Conservation (phyloP, 2,797 vertebrate species). For the Phoebastria nigripes region DNA sequence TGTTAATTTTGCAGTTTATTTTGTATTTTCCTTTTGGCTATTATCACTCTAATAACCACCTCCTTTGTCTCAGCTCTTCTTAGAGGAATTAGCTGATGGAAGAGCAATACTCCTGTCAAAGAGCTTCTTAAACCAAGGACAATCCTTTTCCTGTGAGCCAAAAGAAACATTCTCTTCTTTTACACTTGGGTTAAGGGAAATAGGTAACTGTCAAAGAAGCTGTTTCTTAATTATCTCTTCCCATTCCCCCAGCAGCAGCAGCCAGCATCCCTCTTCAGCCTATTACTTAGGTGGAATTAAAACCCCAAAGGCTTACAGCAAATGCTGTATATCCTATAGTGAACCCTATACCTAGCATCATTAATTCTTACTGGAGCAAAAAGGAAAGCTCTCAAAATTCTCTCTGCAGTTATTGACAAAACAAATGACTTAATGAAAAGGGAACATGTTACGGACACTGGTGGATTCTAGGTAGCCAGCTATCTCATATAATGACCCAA, state of each 20-base stretch:
- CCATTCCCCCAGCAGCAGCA: not conserved
- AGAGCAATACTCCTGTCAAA: not conserved
- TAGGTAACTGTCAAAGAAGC: not conserved
- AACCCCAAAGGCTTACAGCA: not conserved
- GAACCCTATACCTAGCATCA: not conserved
- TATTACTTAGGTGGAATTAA: not conserved
- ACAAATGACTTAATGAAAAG: not conserved
- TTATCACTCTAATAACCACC: not conserved
- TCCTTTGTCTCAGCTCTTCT: not conserved
- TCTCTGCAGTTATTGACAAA: not conserved
- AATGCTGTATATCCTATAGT: not conserved
- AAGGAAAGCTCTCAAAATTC: not conserved
- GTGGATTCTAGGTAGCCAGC: not conserved
- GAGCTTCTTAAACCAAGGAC: not conserved
- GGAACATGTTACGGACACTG: not conserved
- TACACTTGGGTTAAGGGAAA: not conserved
- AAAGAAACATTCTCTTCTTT: not conserved
- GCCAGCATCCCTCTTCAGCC: not conserved
- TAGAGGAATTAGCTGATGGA: not conserved
- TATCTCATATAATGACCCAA: not conserved
- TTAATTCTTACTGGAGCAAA: not conserved
- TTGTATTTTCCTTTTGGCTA: not conserved
- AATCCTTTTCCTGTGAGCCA: not conserved
- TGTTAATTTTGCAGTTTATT: not conserved
- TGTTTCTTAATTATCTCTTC: not conserved